Evolutionary conservation across 2,113 vertebrate genomes (phyloP).

Genomic region (Archocentrus centrarchus): DNA sequence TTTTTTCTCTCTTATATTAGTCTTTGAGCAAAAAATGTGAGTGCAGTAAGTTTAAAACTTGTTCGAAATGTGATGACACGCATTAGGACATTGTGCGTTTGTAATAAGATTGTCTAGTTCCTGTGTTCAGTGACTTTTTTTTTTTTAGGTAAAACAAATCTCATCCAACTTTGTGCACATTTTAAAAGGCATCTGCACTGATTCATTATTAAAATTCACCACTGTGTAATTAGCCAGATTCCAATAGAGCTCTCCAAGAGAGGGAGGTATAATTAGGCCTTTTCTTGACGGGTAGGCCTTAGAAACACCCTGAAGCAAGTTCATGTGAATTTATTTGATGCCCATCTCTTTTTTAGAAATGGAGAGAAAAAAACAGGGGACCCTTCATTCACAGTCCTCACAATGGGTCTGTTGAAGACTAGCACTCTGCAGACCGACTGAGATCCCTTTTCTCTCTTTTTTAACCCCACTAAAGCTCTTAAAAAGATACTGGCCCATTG

Average conservation of each 20-base stretch:
- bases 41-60: background rate
- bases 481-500: constrained; percentile 79
- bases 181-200: constrained; percentile 55
- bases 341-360: constrained; percentile 74
- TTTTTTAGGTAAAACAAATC: constrained; percentile 19
- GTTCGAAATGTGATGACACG: background rate
- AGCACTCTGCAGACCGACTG: constrained; percentile 75
- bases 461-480: constrained; percentile 74
- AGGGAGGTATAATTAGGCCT: constrained; percentile 76
- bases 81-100: background rate
- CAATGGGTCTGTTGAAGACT: constrained; percentile 76
- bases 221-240: constrained; percentile 72
- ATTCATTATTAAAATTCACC: constrained; percentile 70
- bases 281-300: constrained; percentile 74
- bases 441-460: constrained; percentile 76
- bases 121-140: constrained; percentile 17
- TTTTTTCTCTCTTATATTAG: background rate
- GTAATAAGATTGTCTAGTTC: constrained; percentile 8
- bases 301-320: constrained; percentile 76
- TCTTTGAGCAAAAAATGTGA: background rate
- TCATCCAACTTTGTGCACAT: constrained; percentile 28
- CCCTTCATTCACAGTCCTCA: constrained; percentile 71
- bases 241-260: constrained; percentile 64
- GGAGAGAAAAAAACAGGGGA: constrained; percentile 73
- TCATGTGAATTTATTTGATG: constrained; percentile 84